Conservation (phyloP, 2,797 vertebrate genomes). For the Acanthurus leucopareius region DNA sequence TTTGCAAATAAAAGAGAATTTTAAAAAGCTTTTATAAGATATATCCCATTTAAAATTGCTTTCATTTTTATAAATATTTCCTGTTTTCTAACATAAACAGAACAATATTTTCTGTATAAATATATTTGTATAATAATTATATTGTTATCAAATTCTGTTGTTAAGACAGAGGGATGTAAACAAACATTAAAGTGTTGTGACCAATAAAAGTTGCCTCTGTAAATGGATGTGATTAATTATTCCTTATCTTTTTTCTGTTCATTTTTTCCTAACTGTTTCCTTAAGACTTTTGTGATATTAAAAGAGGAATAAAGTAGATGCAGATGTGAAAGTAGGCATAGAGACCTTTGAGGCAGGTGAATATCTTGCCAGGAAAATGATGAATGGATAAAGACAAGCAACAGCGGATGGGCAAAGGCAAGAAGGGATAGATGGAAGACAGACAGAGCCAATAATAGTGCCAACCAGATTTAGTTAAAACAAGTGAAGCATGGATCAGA, state of each 20-base stretch:
- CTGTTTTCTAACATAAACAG: neutral
- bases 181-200: neutral
- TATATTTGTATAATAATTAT: neutral
- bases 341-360: neutral
- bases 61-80: neutral
- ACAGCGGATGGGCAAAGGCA: conserved; percentile 42
- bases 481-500: conserved; percentile 12
- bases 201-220: neutral
- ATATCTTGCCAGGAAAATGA: conserved; percentile 36
- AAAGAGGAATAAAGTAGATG: too few species aligned
- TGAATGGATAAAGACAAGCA: conserved; percentile 27
- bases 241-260: neutral
- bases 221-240: neutral
- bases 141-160: neutral
- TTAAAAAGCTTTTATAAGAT: neutral
- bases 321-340: neutral
- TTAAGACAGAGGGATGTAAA: neutral
- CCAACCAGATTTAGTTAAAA: conserved; percentile 18
- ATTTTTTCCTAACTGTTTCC: neutral
- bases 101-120: neutral
- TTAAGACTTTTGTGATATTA: neutral
- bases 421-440: conserved; percentile 10
- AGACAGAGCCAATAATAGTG: conserved; percentile 5
- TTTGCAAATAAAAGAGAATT: neutral
- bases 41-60: neutral